phyloP scores from a whole-genome alignment of 1,140 invertebrate species.

The Habropoda laboriosa region DNA sequence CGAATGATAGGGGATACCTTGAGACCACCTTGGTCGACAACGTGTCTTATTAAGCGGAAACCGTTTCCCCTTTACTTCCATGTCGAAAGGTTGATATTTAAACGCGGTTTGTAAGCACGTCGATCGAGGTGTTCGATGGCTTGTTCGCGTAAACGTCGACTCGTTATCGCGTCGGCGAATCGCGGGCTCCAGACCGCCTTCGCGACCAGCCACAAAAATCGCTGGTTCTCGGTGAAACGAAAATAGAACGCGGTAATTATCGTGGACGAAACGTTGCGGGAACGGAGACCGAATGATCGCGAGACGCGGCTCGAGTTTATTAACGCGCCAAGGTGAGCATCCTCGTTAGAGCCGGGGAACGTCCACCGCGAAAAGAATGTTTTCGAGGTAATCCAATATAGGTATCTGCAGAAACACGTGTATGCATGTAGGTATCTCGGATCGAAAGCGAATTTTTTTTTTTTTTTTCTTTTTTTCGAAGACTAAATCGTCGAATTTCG shows the following conservation, averaged over 20 bases:
- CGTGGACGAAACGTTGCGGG: slow-evolving; percentile 26
- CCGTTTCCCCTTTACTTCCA: slow-evolving; percentile 78
- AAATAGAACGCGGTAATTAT: slow-evolving; percentile 37
- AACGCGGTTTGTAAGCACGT: slow-evolving; percentile 4
- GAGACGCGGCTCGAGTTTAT: slow-evolving; percentile 53
- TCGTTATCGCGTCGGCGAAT: background rate
- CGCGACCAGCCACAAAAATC: background rate
- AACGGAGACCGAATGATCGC: slow-evolving; percentile 19
- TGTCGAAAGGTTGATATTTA: slow-evolving; percentile 14
- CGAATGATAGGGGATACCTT: background rate
- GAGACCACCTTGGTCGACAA: slow-evolving; percentile 73
- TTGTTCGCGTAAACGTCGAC: background rate
- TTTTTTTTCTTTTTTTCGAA: too few relatives aligned
- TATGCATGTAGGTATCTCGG: background rate
- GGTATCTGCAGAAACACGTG: background rate
- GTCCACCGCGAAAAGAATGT: slow-evolving; percentile 48
- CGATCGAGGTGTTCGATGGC: background rate
- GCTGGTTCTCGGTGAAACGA: background rate
- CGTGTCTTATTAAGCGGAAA: slow-evolving; percentile 78
- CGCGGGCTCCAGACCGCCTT: background rate
- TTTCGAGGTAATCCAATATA: slow-evolving; percentile 27
- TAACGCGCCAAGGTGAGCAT: slow-evolving; percentile 68
- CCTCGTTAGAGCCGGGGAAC: slow-evolving; percentile 58
- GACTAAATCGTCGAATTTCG: too few relatives aligned
- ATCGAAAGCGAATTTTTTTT: too few relatives aligned